Conservation (phyloP, 37 sponge, comb jelly and placozoan species). For the Theonella swinhoei region DNA sequence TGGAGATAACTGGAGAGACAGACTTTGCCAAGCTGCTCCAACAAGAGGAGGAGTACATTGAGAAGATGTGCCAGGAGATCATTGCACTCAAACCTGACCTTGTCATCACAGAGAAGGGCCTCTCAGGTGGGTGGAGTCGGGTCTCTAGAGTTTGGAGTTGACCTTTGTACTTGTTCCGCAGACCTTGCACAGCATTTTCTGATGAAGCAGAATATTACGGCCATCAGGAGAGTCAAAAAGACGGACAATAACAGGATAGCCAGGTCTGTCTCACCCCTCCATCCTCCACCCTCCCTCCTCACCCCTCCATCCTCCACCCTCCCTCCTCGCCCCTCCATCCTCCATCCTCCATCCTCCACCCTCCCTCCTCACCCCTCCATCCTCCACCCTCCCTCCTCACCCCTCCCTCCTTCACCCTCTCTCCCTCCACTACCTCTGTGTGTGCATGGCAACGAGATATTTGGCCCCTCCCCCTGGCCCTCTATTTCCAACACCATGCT, state of each 20-base stretch:
- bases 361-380: too few species aligned
- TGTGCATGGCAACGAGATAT: not conserved
- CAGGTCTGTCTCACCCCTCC: too few species aligned
- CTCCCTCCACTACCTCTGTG: too few species aligned
- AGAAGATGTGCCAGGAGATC: slow-evolving; percentile 91
- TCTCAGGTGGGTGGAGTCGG: slow-evolving; percentile 53
- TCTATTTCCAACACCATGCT: not conserved
- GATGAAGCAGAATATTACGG: slow-evolving; percentile 89
- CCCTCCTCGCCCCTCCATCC: too few species aligned
- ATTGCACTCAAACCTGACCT: slow-evolving; percentile 95
- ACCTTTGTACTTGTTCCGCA: not conserved
- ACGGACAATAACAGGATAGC: slow-evolving; percentile 97
- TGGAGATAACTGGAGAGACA: slow-evolving; percentile 70
- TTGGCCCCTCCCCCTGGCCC: not conserved
- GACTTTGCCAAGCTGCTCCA: slow-evolving; percentile 87
- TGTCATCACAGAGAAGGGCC: slow-evolving; percentile 96
- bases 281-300: too few species aligned
- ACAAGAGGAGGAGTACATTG: slow-evolving; percentile 90
- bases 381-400: too few species aligned
- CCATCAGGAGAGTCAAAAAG: slow-evolving; percentile 88
- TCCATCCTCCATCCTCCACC: too few species aligned
- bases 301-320: too few species aligned
- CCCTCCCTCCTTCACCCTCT: too few species aligned
- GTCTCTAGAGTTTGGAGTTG: too few species aligned
- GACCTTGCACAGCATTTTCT: slow-evolving; percentile 98